Evolutionary conservation across 2,113 vertebrate genomes (phyloP), one percentile per base, ranked within the genome.

Genomic region (Silurus glanis): DNA sequence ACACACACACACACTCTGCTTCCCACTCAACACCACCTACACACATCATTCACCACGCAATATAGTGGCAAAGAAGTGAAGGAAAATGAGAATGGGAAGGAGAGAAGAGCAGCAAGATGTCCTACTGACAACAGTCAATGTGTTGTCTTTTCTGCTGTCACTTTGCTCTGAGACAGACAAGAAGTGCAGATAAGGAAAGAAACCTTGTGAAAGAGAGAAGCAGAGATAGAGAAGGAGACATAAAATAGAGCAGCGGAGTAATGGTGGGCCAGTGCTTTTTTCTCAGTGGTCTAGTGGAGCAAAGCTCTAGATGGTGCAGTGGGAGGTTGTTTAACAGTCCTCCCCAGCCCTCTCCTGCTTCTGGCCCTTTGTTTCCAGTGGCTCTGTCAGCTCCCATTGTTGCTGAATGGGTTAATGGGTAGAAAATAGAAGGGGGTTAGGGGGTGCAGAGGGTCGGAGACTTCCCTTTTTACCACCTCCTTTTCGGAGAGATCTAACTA

Each of bases 321-420:
- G 89, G 90, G 76, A 90, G 82, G 91, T 91, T 91, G 83, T 86
- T 83, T 87, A 90, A 59, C 89, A 87, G 89, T 89, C 92, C 91
- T 86, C 90, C 90, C 92, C 51, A n/a, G 55, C n/a, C 61, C 55
- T 61, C 75, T 90, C 91, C 91, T 92, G 92, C 89, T 86, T 94
- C 92, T 89, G 75, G 92, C 91, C 93, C 90, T 84, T 95, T 95
- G 94, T 95, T 94, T 94, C 93, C 93, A 92, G 84, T 94, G 88
- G 90, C 93, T 95, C 93, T 95, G 95, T 94, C 95, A 95, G 92
- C 92, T 93, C 92, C 91, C 91, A 95, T 95, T 95, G 94, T 94
- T 91, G 90, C 93, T 91, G 93, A 94, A 93, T 92, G 91, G 94
- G 94, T 95, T 95, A 95, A 95, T 93, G 92, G 93, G 93, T 92